Conservation (phyloP, 2,797 vertebrate genomes). For the Enoplosus armatus region DNA sequence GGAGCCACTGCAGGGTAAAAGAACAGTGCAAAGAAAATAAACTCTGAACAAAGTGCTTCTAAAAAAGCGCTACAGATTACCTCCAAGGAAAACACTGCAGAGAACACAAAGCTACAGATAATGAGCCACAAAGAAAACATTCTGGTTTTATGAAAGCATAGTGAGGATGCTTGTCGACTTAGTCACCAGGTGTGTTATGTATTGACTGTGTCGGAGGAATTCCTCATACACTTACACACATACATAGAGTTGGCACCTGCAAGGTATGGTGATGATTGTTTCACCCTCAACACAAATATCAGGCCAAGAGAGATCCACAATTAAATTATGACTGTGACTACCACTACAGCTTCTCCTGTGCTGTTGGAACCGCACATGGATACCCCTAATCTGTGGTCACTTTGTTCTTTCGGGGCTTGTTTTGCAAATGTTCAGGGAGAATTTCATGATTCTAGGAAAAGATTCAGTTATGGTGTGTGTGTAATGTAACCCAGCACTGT, state of each 20-base stretch:
- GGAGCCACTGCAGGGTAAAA: not conserved
- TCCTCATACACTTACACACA: constrained; percentile 1
- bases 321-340: not conserved
- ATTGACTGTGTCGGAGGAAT: constrained; percentile 38
- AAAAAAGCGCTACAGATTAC: constrained; percentile 15
- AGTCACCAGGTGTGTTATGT: constrained; percentile 53
- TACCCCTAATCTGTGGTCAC: too few relatives aligned
- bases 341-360: not conserved
- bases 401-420: too few relatives aligned
- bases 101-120: constrained; percentile 44
- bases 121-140: constrained; percentile 57
- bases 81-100: constrained; percentile 25
- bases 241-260: not conserved
- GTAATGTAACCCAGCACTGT: not conserved
- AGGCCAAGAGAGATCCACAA: not conserved
- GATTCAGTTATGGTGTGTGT: not conserved
- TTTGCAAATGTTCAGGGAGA: too few relatives aligned
- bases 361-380: not conserved
- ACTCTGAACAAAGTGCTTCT: constrained; percentile 20
- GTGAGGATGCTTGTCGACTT: constrained; percentile 38
- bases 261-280: not conserved
- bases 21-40: constrained; percentile 50
- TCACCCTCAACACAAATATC: not conserved
- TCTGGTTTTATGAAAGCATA: constrained; percentile 38
- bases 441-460: too few relatives aligned